Base-by-base conservation (phyloP, 2,113 vertebrate species). In the Arizona elegans region DNA sequence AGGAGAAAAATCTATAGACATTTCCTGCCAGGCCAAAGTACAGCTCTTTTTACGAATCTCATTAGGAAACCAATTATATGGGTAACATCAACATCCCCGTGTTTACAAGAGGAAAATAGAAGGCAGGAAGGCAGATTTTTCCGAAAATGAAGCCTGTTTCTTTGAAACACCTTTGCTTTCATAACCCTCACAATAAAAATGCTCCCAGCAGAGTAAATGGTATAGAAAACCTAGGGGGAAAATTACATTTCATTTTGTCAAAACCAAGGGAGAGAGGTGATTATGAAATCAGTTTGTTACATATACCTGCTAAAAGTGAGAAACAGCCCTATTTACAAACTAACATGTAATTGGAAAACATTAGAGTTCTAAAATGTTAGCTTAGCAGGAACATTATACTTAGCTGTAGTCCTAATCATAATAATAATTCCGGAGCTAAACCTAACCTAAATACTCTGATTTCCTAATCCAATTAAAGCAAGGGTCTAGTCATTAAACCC, bases 251-350 rank as follows among this genome's bases (percentile, higher is more conserved):
- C 15, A 87, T 87, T 90, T n/a, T 2, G 93, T 87, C 89, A 92
- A 21, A 56, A 87, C 92, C 95, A 87, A 50, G 92, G 87, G 86
- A 95, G 94, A 8, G 87, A 90, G 88, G 53, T 92, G 95, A 95
- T 96, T 95, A 96, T 47, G 86, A 95, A 94, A 93, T 62, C 2
- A 0, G 24, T 93, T 90, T 90, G 88, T 93, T 85, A 91, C 93
- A 91, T 54, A 96, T 95, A 94, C 75, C 81, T 11, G 90, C 93
- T 94, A 89, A 52, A 59, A 11, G 43, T 59, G 54, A 95, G 94
- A 94, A 93, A 93, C 94, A 96, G 89, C 90, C 89, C 93, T 91
- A 53, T 91, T 23, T 52, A 59, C 50, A 88, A 90, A 92, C 85
- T 5, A 94, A 29, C 86, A 93, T 38, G 87, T 52, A 13, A 89